Evolutionary conservation across 2,113 vertebrate genomes (phyloP), one percentile per base, ranked within the genome.

Genomic region (Rostratula benghalensis): DNA sequence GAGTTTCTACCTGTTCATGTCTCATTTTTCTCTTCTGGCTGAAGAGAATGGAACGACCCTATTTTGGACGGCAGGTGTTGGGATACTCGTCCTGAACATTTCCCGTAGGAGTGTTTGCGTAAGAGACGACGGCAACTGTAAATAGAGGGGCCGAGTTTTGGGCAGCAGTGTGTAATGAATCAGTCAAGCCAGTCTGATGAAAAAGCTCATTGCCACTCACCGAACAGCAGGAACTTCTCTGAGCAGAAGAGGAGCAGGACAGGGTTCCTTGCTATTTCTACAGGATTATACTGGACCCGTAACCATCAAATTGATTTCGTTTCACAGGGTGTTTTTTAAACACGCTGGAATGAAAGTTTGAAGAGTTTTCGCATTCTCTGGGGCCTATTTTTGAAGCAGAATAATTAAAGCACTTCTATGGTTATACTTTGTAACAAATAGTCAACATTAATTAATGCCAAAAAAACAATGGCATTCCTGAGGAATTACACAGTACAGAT

Each of bases 401-500:
- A 70, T 87, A 94, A 78, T 70, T 89, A 95, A 57, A 97, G 90
- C 89, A 82, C 96, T 97, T 97, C 96, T 96, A 96, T 95, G 96
- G 96, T 96, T 96, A 97, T 97, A 93, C 88, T 96, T 96, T 92
- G 93, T 82, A 96, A 96, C 93, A 96, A 93, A 97, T 35, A 97
- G 93, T 92, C 90, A 94, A 93, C 91, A 96, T 96, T 95, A 97
- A 97, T 98, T 97, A 97, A 96, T 96, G 95, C 90, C 96, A 97
- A 97, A 95, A 95, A 98, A 97, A 92, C 83, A 96, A 96, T 94
- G 94, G 86, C 95, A 98, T 97, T 98, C 96, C 97, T 97, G 95
- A 95, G 88, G 95, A 97, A 97, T 97, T 98, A 97, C 97, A 94
- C 95, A 97, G 94, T 92, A 95, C 81, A 89, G 97, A 96, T 96